These are phyloP conservation scores for Fundulus diaphanus DNA, from an alignment of 2,797 vertebrate genomes.

Conservation along the genomic window DNA sequence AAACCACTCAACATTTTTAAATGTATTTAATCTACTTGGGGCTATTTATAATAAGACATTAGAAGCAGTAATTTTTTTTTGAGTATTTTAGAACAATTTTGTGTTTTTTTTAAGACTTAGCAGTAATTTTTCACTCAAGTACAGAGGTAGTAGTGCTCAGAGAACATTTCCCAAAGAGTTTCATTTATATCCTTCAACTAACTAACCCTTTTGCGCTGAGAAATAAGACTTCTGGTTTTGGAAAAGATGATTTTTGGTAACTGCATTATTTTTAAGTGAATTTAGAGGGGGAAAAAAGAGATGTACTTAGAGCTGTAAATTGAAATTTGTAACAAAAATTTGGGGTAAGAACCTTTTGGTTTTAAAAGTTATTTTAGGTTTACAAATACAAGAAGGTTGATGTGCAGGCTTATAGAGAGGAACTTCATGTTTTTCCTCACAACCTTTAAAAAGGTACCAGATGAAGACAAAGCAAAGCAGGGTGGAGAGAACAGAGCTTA, in stretches of 20 bases:
- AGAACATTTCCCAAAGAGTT: neutral
- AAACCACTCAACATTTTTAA: neutral
- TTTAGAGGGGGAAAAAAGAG: too few relatives aligned
- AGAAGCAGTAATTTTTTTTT: neutral
- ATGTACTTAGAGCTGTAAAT: too few relatives aligned
- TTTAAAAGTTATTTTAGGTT: neutral
- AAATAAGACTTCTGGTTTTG: neutral
- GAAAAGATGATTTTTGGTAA: too few relatives aligned
- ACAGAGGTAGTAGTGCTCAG: neutral
- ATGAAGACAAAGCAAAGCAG: neutral
- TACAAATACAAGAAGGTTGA: neutral
- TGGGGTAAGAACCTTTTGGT: neutral
- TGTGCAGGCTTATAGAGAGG: neutral
- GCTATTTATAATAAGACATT: neutral
- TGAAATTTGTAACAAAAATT: neutral
- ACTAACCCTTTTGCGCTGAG: neutral
- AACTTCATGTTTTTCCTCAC: neutral
- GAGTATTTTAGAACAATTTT: neutral
- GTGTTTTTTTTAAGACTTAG: neutral
- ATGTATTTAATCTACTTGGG: neutral
- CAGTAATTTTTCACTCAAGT: neutral
- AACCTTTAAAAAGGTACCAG: neutral
- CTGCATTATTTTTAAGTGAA: too few relatives aligned
- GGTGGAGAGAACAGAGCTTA: neutral
- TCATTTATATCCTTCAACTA: neutral